A percentile compares a stretch with the other conserved stretches of the same genome.
phyloP scores from a whole-genome alignment of 2,888 invertebrate species.

The Periphyllus acericola region DNA sequence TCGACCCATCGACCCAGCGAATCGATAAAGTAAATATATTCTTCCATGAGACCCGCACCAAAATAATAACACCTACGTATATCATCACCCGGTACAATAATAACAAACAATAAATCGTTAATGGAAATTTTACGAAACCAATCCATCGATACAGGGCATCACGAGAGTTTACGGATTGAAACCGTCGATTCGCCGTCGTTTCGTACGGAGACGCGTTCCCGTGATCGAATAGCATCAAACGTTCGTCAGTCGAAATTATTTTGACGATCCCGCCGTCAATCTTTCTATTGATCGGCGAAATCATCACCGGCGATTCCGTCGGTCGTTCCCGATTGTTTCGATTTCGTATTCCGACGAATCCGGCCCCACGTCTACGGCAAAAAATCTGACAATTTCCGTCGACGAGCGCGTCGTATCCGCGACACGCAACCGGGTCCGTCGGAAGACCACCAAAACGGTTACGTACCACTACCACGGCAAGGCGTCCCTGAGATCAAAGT shows the following conservation, averaged over 20 bases:
- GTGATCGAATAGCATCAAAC: background rate
- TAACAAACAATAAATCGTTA: background rate
- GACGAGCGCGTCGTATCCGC: background rate
- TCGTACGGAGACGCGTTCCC: background rate
- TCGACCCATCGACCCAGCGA: conserved; percentile 53
- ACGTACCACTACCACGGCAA: too few relatives aligned
- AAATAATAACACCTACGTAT: background rate
- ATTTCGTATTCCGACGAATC: too few relatives aligned
- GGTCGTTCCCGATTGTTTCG: background rate
- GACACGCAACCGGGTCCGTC: too few relatives aligned
- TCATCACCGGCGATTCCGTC: background rate
- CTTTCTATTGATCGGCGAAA: background rate
- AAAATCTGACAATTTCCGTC: too few relatives aligned
- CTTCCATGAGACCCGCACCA: conserved; percentile 24
- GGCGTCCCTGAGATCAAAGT: too few relatives aligned
- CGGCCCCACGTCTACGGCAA: too few relatives aligned
- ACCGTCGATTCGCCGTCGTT: too few relatives aligned
- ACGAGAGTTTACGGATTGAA: too few relatives aligned
- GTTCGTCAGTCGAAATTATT: background rate
- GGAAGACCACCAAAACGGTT: too few relatives aligned
- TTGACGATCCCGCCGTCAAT: background rate
- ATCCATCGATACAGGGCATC: too few relatives aligned
- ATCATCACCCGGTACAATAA: background rate
- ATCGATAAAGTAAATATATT: conserved; percentile 46
- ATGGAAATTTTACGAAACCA: background rate